These are phyloP conservation scores for Dichetophora obliterata DNA, from an alignment of 2,888 invertebrate genomes.

Conservation along the genomic window DNA sequence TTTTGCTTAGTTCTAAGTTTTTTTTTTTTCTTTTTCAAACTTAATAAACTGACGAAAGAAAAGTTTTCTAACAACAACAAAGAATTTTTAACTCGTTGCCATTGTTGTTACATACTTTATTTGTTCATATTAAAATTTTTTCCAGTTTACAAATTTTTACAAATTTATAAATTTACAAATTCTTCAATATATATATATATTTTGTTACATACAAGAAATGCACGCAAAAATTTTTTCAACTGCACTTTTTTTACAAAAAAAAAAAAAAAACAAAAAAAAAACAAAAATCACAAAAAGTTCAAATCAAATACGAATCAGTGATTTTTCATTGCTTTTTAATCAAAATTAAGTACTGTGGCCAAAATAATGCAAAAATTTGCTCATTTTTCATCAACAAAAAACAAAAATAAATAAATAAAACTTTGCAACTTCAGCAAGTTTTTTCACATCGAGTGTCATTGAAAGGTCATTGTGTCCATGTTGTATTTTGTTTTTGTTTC, in stretches of 20 bases:
- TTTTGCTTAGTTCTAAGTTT: conserved; percentile 16
- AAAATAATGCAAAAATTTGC: conserved; percentile 5
- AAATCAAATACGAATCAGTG: neutral
- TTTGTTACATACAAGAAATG: conserved; percentile 17
- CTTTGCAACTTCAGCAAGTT: conserved; percentile 3
- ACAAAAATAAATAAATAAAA: neutral
- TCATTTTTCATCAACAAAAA: neutral
- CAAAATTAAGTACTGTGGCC: neutral
- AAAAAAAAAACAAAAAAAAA: neutral
- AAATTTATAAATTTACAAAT: conserved; percentile 15
- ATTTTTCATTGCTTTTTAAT: conserved; percentile 16
- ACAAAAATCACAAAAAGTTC: neutral
- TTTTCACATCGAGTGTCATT: conserved; percentile 28
- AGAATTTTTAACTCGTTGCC: conserved; percentile 2
- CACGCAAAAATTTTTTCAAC: conserved; percentile 30
- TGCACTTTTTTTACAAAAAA: conserved; percentile 25
- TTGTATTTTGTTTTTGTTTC: neutral
- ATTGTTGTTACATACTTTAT: conserved; percentile 16
- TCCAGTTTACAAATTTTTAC: conserved; percentile 28
- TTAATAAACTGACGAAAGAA: neutral
- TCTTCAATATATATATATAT: conserved; percentile 8
- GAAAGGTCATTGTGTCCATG: conserved; percentile 24
- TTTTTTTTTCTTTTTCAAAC: neutral
- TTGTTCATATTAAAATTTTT: conserved; percentile 22
- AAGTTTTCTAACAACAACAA: conserved; percentile 11